phyloP scores from a whole-genome alignment of 2,888 invertebrate genomes.

The Drosophila algonquin region DNA sequence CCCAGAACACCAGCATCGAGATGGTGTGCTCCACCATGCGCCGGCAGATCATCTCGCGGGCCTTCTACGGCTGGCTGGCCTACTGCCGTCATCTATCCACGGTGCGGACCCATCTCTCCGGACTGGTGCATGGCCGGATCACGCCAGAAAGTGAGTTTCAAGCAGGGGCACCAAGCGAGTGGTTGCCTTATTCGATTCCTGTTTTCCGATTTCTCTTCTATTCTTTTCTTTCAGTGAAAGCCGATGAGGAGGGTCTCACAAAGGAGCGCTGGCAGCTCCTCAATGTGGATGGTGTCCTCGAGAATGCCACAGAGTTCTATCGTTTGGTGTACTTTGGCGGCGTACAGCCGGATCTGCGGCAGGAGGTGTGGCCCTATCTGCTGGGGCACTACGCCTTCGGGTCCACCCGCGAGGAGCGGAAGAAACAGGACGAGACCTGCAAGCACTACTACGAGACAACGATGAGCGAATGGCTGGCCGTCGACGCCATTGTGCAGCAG shows the following conservation, averaged over 20 bases:
- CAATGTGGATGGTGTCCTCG: slow-evolving; percentile 87
- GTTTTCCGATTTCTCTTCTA: no score
- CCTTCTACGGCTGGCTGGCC: slow-evolving; percentile 98
- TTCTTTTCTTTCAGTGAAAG: slow-evolving; percentile 84
- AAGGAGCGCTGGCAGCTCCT: slow-evolving; percentile 90
- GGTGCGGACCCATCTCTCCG: slow-evolving; percentile 95
- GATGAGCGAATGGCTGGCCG: slow-evolving; percentile 97
- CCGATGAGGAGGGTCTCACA: slow-evolving; percentile 90
- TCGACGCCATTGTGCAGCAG: slow-evolving; percentile 95
- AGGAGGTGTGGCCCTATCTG: slow-evolving; percentile 94
- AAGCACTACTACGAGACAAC: slow-evolving; percentile 93
- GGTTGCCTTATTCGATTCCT: no score
- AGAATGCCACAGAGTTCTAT: slow-evolving; percentile 90
- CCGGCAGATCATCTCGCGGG: slow-evolving; percentile 96
- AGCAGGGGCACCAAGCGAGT: not conserved
- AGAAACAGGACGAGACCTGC: slow-evolving; percentile 87
- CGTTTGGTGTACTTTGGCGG: slow-evolving; percentile 94
- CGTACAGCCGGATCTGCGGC: slow-evolving; percentile 90
- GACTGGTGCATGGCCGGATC: slow-evolving; percentile 91
- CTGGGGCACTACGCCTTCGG: slow-evolving; percentile 93
- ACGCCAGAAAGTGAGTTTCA: slow-evolving; percentile 86
- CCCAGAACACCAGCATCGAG: slow-evolving; percentile 87
- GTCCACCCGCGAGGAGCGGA: slow-evolving; percentile 87
- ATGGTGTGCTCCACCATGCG: slow-evolving; percentile 97
- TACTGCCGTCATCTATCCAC: slow-evolving; percentile 96